These are phyloP conservation scores for Clarias batrachus DNA, from an alignment of 2,113 vertebrate species.

Conservation along the genomic window DNA sequence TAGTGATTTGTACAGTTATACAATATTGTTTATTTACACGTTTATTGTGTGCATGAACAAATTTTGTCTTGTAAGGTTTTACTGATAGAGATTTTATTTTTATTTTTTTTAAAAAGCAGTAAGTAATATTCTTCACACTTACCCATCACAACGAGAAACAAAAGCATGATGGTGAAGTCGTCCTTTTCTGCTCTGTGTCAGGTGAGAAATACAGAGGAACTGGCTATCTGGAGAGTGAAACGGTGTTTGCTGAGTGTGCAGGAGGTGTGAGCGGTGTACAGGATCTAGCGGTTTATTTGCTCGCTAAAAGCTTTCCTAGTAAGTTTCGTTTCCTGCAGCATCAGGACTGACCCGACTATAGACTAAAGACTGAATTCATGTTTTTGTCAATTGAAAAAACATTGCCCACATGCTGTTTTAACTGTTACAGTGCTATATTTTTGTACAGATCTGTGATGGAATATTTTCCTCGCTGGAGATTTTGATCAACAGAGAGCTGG, in stretches of 20 bases:
- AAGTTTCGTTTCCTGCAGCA: background rate
- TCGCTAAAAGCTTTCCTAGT: background rate
- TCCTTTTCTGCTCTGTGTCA: background rate
- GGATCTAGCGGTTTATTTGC: background rate
- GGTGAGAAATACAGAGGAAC: background rate
- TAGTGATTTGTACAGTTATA: background rate
- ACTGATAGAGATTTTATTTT: too few species aligned
- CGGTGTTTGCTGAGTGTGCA: background rate
- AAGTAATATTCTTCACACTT: background rate
- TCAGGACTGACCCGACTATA: background rate
- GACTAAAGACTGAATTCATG: too few species aligned
- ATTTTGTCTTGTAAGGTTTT: too few species aligned
- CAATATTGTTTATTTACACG: too few species aligned
- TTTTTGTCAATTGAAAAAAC: too few species aligned
- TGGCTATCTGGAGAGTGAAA: background rate
- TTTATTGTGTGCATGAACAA: too few species aligned
- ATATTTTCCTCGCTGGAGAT: background rate
- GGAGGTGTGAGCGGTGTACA: background rate
- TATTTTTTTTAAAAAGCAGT: too few species aligned
- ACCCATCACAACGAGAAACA: background rate
- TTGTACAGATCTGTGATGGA: too few species aligned
- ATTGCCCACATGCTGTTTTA: too few species aligned
- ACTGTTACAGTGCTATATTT: too few species aligned
- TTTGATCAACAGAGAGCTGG: background rate
- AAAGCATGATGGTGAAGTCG: background rate